Base-by-base conservation (phyloP, 2,888 invertebrate species). In the Anodontia alba region DNA sequence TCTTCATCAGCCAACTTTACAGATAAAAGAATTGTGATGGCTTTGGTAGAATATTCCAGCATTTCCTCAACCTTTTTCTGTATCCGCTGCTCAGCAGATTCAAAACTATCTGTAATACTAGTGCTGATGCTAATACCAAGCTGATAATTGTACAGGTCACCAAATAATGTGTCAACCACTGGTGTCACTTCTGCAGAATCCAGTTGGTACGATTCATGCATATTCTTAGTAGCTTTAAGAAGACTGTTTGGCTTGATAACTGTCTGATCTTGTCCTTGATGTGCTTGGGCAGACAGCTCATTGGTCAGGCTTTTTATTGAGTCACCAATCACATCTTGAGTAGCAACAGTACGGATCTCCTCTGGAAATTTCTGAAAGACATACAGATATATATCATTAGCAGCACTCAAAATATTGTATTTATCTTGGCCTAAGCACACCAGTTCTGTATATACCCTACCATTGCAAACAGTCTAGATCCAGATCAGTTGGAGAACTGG, bases 1-100 rank as follows among this genome's bases (percentile, higher is more conserved):
- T 88, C 70, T 69, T 91, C 90, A 17, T 80, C 82, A n/a, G 87
- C 51, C 20, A 90, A 54, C 62, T 80, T 76, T 0, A 91, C 87
- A 76, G 75, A 77, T 36, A 92, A 74, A 31, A 79, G 80, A 3
- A 88, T 73, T 12, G 84, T 70, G 26, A 89, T 76, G 23, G 91
- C 76, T 8, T 83, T 69, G 43, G 86, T 88, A 29, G 86, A 81
- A 33, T 78, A 68, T 0, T 76, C 66, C 12, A 88, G 81, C 15
- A 83, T 85, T 49, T 82, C 76, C 3, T 82, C 81, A 10, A 88
- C 84, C 8, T 90, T 76, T 12, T 42, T 66, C 57, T 78, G 42
- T 26, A 81, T 83, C 73, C 89, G 89, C 0, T 38, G 75, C 67
- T 73, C 76, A 0, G 77, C 73, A 8, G 70, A 73, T 7, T 79